These are phyloP conservation scores for Avahi laniger DNA, from an alignment of 2,797 vertebrate genomes.

Conservation along the genomic window DNA sequence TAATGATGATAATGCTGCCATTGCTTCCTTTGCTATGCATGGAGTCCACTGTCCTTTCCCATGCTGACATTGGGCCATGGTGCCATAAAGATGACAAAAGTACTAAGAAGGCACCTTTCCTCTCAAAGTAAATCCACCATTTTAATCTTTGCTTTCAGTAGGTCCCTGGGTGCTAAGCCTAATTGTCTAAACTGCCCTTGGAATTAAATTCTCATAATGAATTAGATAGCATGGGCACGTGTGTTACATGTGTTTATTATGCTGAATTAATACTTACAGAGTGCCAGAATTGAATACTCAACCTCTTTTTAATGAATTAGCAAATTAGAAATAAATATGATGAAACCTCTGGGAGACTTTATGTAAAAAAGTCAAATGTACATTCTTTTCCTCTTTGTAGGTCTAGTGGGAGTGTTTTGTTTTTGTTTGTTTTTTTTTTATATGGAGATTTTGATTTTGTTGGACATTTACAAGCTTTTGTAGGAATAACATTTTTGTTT, in stretches of 20 bases:
- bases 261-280: neutral
- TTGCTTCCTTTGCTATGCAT: neutral
- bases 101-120: neutral
- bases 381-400: neutral
- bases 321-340: neutral
- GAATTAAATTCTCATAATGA: neutral
- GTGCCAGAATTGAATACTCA: neutral
- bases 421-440: neutral
- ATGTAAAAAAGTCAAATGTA: neutral
- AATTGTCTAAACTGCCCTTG: neutral
- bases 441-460: neutral
- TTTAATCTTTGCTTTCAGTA: neutral
- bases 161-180: neutral
- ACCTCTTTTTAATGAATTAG: neutral
- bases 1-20: neutral
- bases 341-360: neutral
- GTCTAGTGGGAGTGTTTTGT: neutral
- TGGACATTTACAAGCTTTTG: neutral
- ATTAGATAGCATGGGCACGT: neutral
- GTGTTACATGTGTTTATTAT: neutral
- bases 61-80: neutral
- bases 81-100: neutral
- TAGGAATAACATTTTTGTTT: conserved; percentile 25
- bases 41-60: neutral
- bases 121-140: neutral